Conservation (phyloP, 2,888 invertebrate species). For the Melitaea athalia region DNA sequence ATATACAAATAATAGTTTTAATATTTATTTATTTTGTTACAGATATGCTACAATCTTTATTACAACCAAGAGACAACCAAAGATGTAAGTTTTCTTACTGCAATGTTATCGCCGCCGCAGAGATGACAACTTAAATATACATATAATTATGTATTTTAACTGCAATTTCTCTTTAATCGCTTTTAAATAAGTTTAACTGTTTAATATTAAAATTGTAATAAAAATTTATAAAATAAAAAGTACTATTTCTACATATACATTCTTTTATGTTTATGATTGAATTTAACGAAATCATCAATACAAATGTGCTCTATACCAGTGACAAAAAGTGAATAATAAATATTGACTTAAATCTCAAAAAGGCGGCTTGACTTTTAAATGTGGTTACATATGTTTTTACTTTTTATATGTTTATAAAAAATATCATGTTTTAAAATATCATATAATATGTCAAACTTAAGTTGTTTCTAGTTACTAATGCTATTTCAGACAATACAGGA, state of each 20-base stretch:
- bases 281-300: not conserved
- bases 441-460: not conserved
- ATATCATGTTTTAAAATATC: no score
- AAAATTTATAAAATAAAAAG: no score
- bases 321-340: no score
- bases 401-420: not conserved
- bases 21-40: constrained; percentile 51
- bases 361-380: not conserved
- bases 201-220: no score
- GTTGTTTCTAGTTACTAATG: not conserved
- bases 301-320: no score
- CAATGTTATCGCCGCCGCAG: not conserved
- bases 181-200: no score
- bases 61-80: constrained; percentile 76
- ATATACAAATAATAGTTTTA: constrained; percentile 2
- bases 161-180: no score
- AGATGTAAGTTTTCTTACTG: constrained; percentile 60
- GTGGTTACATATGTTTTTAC: not conserved
- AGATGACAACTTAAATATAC: not conserved
- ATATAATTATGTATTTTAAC: no score
- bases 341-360: not conserved
- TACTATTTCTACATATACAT: no score
- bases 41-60: constrained; percentile 80
- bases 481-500: not conserved
- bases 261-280: not conserved